Percentiles rank a stretch among this genome's conserved stretches.
Conservation (phyloP, 2,113 vertebrate species). For the Bostrychus sinensis region DNA sequence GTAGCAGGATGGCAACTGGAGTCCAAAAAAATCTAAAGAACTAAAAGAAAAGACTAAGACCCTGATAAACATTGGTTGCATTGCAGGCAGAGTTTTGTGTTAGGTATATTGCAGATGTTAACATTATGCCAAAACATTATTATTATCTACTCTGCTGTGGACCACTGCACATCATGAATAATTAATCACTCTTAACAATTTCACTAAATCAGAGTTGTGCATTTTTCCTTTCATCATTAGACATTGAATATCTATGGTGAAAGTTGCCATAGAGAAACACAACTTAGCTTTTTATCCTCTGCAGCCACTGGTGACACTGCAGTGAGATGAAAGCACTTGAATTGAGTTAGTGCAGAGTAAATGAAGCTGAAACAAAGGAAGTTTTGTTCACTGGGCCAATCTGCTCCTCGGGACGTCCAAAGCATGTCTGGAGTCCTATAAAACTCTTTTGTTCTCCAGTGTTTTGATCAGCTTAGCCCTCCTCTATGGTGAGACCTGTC, state of each 20-base stretch:
- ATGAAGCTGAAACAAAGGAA: constrained; percentile 57
- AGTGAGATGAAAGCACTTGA: constrained; percentile 37
- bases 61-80: too few species aligned
- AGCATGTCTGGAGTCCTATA: constrained; percentile 26
- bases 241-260: background rate
- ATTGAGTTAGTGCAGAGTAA: constrained; percentile 44
- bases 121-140: too few species aligned
- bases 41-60: too few species aligned
- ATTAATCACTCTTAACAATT: constrained; percentile 20
- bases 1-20: too few species aligned
- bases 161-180: too few species aligned
- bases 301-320: constrained; percentile 42
- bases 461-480: background rate
- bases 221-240: constrained; percentile 8
- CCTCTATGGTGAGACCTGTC: background rate
- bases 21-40: too few species aligned
- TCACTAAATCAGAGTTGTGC: background rate
- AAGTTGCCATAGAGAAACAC: constrained; percentile 26
- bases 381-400: constrained; percentile 53
- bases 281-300: constrained; percentile 24
- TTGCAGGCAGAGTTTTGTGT: too few species aligned
- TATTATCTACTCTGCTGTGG: too few species aligned
- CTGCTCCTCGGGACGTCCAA: constrained; percentile 24
- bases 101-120: too few species aligned
- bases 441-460: constrained; percentile 13